A percentile compares a stretch with the other conserved stretches of the same genome.
These are phyloP conservation scores for Cygnus olor DNA, from an alignment of 2,797 vertebrate genomes.

Conservation along the genomic window DNA sequence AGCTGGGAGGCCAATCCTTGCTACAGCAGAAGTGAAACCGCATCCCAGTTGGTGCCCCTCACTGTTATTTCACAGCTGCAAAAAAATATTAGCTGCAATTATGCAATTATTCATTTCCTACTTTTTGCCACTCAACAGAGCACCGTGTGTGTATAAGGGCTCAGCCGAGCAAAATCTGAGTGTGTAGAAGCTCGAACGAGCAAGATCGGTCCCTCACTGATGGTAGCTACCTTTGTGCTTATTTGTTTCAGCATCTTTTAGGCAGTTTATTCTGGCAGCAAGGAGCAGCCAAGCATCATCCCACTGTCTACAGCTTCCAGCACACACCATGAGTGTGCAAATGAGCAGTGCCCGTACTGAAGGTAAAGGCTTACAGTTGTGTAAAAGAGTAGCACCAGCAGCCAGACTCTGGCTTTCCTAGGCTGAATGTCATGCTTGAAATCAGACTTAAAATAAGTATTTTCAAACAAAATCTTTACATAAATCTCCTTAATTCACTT, in stretches of 20 bases:
- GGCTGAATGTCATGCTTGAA: background rate
- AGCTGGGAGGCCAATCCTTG: background rate
- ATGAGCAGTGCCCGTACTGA: background rate
- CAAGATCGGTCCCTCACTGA: constrained; percentile 4
- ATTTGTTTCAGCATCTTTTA: constrained; percentile 33
- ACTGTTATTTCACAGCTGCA: background rate
- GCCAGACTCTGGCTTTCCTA: background rate
- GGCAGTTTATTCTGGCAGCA: constrained; percentile 34
- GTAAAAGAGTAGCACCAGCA: background rate
- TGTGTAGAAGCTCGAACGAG: fast-evolving
- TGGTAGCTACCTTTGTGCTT: background rate
- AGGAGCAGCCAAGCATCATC: constrained; percentile 13
- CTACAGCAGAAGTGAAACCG: background rate
- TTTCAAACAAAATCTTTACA: background rate
- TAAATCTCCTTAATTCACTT: background rate
- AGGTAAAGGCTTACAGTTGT: background rate
- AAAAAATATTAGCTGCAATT: background rate
- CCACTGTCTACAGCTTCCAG: background rate
- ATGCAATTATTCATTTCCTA: background rate
- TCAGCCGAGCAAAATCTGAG: background rate
- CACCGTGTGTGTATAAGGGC: fast-evolving
- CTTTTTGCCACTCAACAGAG: background rate
- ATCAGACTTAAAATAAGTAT: background rate
- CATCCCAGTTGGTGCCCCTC: background rate
- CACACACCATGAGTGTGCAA: background rate